A percentile compares a stretch with the other conserved stretches of the same genome.
Evolutionary conservation across 2,888 invertebrate species (phyloP).

Genomic region (Ptychoptera albimana): DNA sequence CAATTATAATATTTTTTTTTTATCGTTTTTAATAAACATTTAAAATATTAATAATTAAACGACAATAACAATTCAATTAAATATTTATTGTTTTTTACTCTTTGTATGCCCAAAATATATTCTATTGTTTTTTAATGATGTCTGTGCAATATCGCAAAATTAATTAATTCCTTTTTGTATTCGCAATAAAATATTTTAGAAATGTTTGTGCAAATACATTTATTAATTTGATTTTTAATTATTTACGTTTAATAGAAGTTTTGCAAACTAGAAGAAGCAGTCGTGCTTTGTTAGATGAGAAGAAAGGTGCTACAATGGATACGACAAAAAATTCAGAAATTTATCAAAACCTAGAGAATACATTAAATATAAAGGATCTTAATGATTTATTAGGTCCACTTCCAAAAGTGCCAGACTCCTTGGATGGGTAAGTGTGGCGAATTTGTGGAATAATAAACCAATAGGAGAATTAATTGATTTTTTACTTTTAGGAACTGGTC

Average conservation of each 20-base stretch:
- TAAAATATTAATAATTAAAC: neutral
- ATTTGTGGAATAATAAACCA: no score
- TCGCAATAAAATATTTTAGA: neutral
- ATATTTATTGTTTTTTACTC: no score
- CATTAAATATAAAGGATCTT: slow-evolving; percentile 8
- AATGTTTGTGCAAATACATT: no score
- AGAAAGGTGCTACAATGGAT: slow-evolving; percentile 1
- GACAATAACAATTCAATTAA: neutral
- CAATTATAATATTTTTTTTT: neutral
- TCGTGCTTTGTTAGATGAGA: slow-evolving; percentile 13
- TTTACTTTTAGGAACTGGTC: slow-evolving; percentile 15
- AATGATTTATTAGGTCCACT: slow-evolving; percentile 24
- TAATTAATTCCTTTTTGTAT: no score
- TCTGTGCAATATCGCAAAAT: neutral
- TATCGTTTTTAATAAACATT: no score
- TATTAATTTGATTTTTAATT: neutral
- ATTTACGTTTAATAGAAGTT: slow-evolving; percentile 15
- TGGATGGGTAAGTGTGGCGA: slow-evolving; percentile 11
- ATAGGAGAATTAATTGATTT: no score
- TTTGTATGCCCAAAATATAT: neutral
- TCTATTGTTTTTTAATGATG: no score
- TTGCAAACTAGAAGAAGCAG: slow-evolving; percentile 24
- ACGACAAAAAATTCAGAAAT: neutral
- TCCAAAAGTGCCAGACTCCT: slow-evolving; percentile 23
- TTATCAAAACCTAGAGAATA: slow-evolving; percentile 1